A percentile compares a stretch with the other conserved stretches of the same genome.
Evolutionary conservation across 2,888 invertebrate genomes (phyloP).

Genomic region (Hydrotaea cyrtoneurina): DNA sequence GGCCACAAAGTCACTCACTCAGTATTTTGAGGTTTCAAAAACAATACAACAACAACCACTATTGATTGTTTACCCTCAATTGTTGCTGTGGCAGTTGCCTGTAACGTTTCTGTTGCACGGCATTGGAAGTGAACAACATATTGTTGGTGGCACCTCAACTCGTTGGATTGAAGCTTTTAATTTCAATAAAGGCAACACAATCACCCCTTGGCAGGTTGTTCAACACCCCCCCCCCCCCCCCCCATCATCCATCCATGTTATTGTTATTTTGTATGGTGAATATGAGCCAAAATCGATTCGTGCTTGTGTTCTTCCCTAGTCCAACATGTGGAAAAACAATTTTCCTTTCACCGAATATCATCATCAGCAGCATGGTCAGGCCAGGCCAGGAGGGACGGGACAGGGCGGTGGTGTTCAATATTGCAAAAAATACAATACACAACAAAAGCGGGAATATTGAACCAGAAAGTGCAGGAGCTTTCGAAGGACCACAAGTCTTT

Average conservation of each 20-base stretch:
- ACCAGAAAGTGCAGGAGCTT: background rate
- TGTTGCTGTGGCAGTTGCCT: slow-evolving; percentile 33
- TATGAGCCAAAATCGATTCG: background rate
- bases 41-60: slow-evolving; percentile 32
- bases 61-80: slow-evolving; percentile 61
- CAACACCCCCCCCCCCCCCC: no score
- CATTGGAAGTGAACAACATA: slow-evolving; percentile 15
- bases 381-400: no score
- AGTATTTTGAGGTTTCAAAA: slow-evolving; percentile 54
- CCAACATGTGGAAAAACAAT: slow-evolving; percentile 16
- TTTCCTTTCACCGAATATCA: slow-evolving; percentile 6
- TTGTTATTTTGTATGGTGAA: background rate
- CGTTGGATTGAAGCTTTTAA: slow-evolving; percentile 13
- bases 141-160: background rate
- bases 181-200: slow-evolving; percentile 15
- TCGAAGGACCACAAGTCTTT: background rate
- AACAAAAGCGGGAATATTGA: background rate
- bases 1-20: slow-evolving; percentile 19
- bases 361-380: background rate
- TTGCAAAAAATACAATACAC: slow-evolving; percentile 1
- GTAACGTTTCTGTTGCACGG: no score
- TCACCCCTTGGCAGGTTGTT: background rate
- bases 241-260: no score
- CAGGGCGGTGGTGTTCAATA: background rate
- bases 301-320: background rate